Evolutionary conservation across 2,113 vertebrate species (phyloP).

Genomic region (Cyanoderma ruficeps): DNA sequence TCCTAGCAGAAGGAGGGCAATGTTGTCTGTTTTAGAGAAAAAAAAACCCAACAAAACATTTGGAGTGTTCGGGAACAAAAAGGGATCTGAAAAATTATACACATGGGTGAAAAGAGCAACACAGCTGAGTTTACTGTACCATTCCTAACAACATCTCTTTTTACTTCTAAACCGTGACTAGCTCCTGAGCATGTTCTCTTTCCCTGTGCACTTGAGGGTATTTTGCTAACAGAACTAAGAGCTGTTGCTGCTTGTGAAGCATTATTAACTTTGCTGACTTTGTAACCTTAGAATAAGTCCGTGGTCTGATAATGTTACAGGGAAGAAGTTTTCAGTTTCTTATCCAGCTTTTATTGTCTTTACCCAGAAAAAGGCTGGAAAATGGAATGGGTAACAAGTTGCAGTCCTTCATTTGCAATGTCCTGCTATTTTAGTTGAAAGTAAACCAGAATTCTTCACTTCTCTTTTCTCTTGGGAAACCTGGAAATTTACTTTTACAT

Average conservation of each 20-base stretch:
- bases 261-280: slow-evolving; percentile 15
- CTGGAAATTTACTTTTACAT: background rate
- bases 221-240: slow-evolving; percentile 13
- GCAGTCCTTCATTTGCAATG: background rate
- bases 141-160: background rate
- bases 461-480: background rate
- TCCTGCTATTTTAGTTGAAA: background rate
- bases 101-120: background rate
- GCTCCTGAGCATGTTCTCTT: background rate
- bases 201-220: background rate
- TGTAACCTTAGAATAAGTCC: background rate
- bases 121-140: background rate
- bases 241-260: background rate
- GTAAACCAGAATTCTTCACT: background rate
- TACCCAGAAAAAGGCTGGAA: background rate
- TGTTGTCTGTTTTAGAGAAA: background rate
- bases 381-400: background rate
- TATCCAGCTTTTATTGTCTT: background rate
- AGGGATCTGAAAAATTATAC: background rate
- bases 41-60: background rate
- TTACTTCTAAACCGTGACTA: background rate
- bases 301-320: background rate
- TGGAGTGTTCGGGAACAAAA: slow-evolving; percentile 3
- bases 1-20: background rate
- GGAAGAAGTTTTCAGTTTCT: background rate